Evolutionary conservation across 2,797 vertebrate genomes (phyloP).

Genomic region (Acipenser transmontanus): DNA sequence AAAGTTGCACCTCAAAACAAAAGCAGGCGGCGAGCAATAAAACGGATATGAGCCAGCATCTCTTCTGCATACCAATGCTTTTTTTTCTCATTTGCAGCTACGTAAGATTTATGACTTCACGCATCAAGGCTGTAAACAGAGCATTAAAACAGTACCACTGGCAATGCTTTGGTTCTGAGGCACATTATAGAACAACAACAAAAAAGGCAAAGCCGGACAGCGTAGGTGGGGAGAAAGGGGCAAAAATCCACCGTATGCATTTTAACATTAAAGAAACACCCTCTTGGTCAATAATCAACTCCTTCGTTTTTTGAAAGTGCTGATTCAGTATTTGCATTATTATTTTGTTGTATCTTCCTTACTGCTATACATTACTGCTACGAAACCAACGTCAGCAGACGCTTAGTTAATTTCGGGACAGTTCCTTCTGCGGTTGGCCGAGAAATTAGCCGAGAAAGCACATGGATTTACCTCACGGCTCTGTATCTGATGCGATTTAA

Average conservation of each 20-base stretch:
- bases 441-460: no score
- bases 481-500: background rate
- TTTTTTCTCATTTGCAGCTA: constrained; percentile 78
- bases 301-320: constrained; percentile 79
- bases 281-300: constrained; percentile 87
- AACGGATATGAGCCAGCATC: constrained; percentile 60
- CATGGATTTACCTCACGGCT: no score
- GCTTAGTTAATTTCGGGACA: no score
- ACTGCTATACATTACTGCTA: no score
- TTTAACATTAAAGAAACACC: constrained; percentile 62
- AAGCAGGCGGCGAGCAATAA: constrained; percentile 65
- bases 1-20: constrained; percentile 69
- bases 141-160: constrained; percentile 62
- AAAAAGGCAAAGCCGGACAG: constrained; percentile 45
- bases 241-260: constrained; percentile 73
- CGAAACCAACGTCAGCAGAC: no score
- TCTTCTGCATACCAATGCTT: constrained; percentile 79
- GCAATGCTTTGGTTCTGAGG: constrained; percentile 67
- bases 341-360: no score
- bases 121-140: constrained; percentile 80
- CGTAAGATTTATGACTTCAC: constrained; percentile 82
- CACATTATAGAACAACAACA: constrained; percentile 40
- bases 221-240: constrained; percentile 80
- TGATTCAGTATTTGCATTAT: constrained; percentile 49
- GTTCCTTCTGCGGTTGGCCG: no score